Evolutionary conservation across 2,113 vertebrate species (phyloP).

Genomic region (Bufo gargarizans): DNA sequence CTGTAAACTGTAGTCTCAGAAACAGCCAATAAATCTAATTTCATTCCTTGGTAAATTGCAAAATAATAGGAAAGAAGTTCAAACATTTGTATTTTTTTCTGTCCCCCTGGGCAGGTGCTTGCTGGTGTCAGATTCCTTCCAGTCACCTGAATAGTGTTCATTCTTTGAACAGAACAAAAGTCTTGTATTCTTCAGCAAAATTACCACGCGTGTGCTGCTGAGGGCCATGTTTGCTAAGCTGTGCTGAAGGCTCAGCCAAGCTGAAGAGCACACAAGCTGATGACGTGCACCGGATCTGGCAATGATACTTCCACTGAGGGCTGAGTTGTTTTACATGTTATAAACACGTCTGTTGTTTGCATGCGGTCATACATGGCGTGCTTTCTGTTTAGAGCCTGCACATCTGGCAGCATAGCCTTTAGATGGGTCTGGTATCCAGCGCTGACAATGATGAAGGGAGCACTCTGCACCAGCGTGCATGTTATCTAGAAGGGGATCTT

Average conservation of each 20-base stretch:
- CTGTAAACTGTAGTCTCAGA: background rate
- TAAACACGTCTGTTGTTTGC: constrained; percentile 35
- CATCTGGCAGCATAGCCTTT: constrained; percentile 13
- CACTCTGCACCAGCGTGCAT: constrained; percentile 51
- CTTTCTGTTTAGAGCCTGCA: constrained; percentile 3
- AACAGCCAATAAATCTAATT: background rate
- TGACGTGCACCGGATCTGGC: background rate
- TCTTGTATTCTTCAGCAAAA: background rate
- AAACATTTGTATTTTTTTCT: background rate
- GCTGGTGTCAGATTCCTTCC: background rate
- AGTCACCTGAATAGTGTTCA: constrained; percentile 20
- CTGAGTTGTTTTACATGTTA: constrained; percentile 16
- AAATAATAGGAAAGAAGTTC: background rate
- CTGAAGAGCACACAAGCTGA: background rate
- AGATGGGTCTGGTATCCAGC: background rate
- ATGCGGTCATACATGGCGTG: background rate
- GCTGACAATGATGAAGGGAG: background rate
- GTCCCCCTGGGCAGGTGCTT: constrained; percentile 7
- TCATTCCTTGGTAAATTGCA: background rate
- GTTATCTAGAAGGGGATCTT: constrained; percentile 55
- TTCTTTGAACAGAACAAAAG: constrained; percentile 1
- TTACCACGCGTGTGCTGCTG: background rate
- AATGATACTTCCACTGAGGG: background rate
- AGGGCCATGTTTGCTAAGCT: constrained; percentile 8
- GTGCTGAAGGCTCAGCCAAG: background rate